Evolutionary conservation across 2,888 invertebrate species (phyloP), one percentile per base, ranked within the genome.

Genomic region (Lepidochitona cinerea): DNA sequence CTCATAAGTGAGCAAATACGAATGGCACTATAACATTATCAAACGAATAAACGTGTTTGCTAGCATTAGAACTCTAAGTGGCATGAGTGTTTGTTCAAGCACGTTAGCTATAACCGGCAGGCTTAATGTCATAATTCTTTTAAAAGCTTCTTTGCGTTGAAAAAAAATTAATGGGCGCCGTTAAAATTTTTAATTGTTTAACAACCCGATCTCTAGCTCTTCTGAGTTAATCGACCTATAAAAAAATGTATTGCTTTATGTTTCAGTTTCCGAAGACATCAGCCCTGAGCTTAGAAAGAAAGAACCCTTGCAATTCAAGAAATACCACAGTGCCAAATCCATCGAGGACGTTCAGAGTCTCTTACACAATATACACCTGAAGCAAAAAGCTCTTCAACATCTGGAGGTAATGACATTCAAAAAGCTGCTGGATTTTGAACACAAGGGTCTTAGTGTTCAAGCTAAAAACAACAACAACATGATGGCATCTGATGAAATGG

Each of bases 321-420:
- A 79, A 71, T 83, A 82, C 70, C 70, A 72, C 37, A 73, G 75
- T 65, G 59, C 77, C 36, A 83, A 81, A 70, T 73, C 78, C 4
- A 64, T 64, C 6, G 26, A 73, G 3, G 84, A 84, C 7, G 78
- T 79, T 35, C 77, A 79, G 36, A 73, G 64, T 18, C 71, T 83
- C 29, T 59, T 82, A 12, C 23, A 26, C 2, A 72, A 52, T 23
- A 76, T 84, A 14, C 75, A 76, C 9, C 73, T 78, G 35, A 77
- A 76, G 53, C 77, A 80, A 53, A 76, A 54, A 54, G 81, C 80
- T 33, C 76, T 84, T 7, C 76, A 82, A 9, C 73, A 76, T 65
- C 72, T 84, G n/a, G 82, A 84, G 64, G 72, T 83, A 5, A 64
- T 84, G 41, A 79, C 80, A 1, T 81, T 77, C 72, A 59, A 59